These are phyloP conservation scores for Entelurus aequoreus DNA, from an alignment of 2,113 vertebrate genomes.

Conservation along the genomic window DNA sequence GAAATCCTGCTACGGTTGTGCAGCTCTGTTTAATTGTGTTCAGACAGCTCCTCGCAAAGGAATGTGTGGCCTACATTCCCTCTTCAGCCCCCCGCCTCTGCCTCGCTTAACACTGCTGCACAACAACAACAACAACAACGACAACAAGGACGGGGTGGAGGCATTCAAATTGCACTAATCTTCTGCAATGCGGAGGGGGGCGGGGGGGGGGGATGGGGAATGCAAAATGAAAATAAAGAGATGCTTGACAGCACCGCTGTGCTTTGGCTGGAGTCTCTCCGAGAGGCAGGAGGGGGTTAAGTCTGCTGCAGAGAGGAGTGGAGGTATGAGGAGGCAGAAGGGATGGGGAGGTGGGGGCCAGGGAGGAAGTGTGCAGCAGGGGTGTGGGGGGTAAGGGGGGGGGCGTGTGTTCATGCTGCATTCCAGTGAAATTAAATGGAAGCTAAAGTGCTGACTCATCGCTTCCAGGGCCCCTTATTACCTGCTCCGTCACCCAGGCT, in stretches of 20 bases:
- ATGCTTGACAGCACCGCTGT: slow-evolving; percentile 23
- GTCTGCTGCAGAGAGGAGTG: slow-evolving; percentile 47
- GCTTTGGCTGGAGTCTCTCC: slow-evolving; percentile 18
- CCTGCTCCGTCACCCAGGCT: slow-evolving; percentile 65
- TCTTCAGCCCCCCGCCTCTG: slow-evolving; percentile 31
- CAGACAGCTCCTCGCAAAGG: slow-evolving; percentile 62
- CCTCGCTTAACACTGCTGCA: neutral
- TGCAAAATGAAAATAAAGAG: neutral
- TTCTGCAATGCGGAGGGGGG: slow-evolving; percentile 7
- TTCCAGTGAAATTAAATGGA: slow-evolving; percentile 71
- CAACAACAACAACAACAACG: slow-evolving; percentile 44
- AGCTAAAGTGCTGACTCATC: slow-evolving; percentile 75
- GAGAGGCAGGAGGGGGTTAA: slow-evolving; percentile 62
- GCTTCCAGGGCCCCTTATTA: slow-evolving; percentile 67
- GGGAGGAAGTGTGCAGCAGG: slow-evolving; percentile 5
- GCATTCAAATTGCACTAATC: slow-evolving; percentile 23
- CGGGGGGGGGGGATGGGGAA: slow-evolving; percentile 9
- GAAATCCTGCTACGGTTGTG: slow-evolving; percentile 69
- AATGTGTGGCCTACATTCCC: slow-evolving; percentile 73
- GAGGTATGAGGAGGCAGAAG: slow-evolving; percentile 36
- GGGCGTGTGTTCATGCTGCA: slow-evolving; percentile 32
- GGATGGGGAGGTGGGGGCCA: slow-evolving; percentile 3
- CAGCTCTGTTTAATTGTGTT: slow-evolving; percentile 53
- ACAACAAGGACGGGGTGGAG: slow-evolving; percentile 16
- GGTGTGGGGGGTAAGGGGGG: neutral